These are phyloP conservation scores for Oscheius sp. DNA, from an alignment of 2,888 invertebrate species.

Conservation along the genomic window DNA sequence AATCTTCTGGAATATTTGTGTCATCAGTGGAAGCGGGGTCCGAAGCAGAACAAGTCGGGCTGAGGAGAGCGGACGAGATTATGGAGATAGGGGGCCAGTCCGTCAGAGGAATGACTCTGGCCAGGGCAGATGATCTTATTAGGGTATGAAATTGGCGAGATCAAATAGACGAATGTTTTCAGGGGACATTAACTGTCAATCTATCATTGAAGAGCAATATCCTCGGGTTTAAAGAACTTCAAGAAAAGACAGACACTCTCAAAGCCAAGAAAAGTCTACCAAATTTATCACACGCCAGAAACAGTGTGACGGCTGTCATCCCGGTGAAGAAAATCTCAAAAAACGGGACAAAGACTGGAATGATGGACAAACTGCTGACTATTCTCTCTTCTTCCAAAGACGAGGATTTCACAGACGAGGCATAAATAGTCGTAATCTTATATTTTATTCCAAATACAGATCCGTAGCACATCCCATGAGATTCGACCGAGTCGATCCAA, in stretches of 20 bases:
- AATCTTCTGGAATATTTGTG: slow-evolving; percentile 90
- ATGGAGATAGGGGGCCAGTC: slow-evolving; percentile 94
- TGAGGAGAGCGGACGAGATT: slow-evolving; percentile 93
- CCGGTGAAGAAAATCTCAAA: slow-evolving; percentile 41
- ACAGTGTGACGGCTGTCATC: slow-evolving; percentile 46
- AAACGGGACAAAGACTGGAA: slow-evolving; percentile 49
- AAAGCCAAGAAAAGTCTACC: slow-evolving; percentile 13
- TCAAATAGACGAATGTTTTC: not conserved
- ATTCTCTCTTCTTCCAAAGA: slow-evolving; percentile 62
- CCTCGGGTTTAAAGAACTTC: slow-evolving; percentile 76
- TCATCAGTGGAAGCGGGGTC: slow-evolving; percentile 91
- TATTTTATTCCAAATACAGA: not conserved
- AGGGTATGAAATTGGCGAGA: slow-evolving; percentile 24
- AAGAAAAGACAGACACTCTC: slow-evolving; percentile 34
- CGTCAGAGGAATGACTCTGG: slow-evolving; percentile 91
- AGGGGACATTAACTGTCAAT: slow-evolving; percentile 78
- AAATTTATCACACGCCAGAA: slow-evolving; percentile 23
- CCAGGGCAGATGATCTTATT: slow-evolving; percentile 76
- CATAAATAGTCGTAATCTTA: slow-evolving; percentile 2
- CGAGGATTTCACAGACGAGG: slow-evolving; percentile 64
- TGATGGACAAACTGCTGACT: slow-evolving; percentile 71
- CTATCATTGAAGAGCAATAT: slow-evolving; percentile 97
- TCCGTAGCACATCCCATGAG: slow-evolving; percentile 39
- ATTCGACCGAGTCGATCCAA: slow-evolving; percentile 73
- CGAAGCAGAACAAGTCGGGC: slow-evolving; percentile 92